Percentiles rank a stretch among this genome's conserved stretches.
Evolutionary conservation across 2,888 invertebrate species (phyloP).

Genomic region (Stenoptilia bipunctidactyla): DNA sequence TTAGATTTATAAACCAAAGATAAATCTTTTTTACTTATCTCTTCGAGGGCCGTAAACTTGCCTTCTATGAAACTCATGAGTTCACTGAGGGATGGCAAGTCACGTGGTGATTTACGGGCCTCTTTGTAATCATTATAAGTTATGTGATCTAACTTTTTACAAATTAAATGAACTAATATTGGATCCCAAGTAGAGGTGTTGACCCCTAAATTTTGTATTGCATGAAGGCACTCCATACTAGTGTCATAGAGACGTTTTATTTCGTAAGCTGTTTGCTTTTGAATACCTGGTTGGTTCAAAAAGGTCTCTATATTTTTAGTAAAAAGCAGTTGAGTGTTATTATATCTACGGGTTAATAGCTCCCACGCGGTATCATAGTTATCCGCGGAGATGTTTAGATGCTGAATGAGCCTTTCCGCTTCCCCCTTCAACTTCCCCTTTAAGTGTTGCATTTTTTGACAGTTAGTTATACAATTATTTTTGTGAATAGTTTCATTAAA

Average conservation of each 20-base stretch:
- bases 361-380: slow-evolving; percentile 15
- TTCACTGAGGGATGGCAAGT: not conserved
- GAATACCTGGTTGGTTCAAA: slow-evolving; percentile 9
- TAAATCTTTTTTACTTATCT: not conserved
- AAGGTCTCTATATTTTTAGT: slow-evolving; percentile 13
- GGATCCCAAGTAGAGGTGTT: slow-evolving; percentile 14
- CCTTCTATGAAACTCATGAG: slow-evolving; percentile 1
- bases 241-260: slow-evolving; percentile 13
- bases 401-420: slow-evolving; percentile 13
- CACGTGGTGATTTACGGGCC: not conserved
- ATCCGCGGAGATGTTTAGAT: slow-evolving; percentile 13
- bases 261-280: slow-evolving; percentile 8
- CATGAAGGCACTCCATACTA: slow-evolving; percentile 13
- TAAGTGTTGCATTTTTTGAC: slow-evolving; percentile 13
- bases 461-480: slow-evolving; percentile 8
- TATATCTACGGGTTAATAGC: slow-evolving; percentile 12
- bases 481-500: slow-evolving; percentile 6
- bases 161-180: slow-evolving; percentile 2
- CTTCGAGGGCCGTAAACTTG: slow-evolving; percentile 2
- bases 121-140: slow-evolving; percentile 2
- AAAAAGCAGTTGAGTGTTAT: slow-evolving; percentile 13
- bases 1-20: not conserved
- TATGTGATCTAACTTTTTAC: slow-evolving; percentile 1
- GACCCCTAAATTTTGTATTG: slow-evolving; percentile 14
- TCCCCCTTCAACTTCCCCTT: slow-evolving; percentile 14